Evolutionary conservation across 2,113 vertebrate genomes (phyloP).

Genomic region (Periophthalmus modestus): DNA sequence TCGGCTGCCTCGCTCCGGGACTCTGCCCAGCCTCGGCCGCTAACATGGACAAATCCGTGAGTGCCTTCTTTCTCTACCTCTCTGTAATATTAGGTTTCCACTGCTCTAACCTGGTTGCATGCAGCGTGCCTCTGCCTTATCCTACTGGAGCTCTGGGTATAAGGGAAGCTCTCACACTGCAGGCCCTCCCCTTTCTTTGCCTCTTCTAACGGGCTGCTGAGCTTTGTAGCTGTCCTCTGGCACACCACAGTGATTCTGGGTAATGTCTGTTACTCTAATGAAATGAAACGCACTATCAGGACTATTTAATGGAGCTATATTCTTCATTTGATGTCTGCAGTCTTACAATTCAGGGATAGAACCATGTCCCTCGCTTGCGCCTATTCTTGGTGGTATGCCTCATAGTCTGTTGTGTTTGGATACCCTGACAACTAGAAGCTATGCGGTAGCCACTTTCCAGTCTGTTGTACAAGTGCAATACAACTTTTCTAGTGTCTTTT

Average conservation of each 20-base stretch:
- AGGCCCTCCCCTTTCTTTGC: conserved; percentile 26
- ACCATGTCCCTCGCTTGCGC: conserved; percentile 47
- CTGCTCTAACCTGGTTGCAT: conserved; percentile 52
- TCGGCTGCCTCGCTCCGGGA: conserved; percentile 78
- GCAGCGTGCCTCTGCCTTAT: conserved; percentile 37
- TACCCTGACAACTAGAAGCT: conserved; percentile 74
- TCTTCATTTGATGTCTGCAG: conserved; percentile 39
- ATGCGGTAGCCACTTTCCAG: conserved; percentile 60
- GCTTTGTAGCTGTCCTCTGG: conserved; percentile 50
- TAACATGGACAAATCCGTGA: conserved; percentile 91
- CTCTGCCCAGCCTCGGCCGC: conserved; percentile 76
- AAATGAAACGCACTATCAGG: conserved; percentile 23
- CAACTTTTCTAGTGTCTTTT: conserved; percentile 55
- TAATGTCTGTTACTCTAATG: conserved; percentile 25
- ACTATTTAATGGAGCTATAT: conserved; percentile 12
- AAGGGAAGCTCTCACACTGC: conserved; percentile 46
- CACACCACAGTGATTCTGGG: conserved; percentile 33
- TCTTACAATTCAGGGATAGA: conserved; percentile 33
- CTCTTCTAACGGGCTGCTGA: conserved; percentile 35
- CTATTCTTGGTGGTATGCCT: conserved; percentile 74
- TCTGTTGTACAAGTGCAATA: conserved; percentile 55
- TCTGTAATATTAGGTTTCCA: conserved; percentile 45
- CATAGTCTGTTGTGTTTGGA: conserved; percentile 77
- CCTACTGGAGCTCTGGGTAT: conserved; percentile 46
- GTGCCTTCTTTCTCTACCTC: conserved; percentile 72